Evolutionary conservation across 2,888 invertebrate species (phyloP).

Genomic region (Melanotus villosus): DNA sequence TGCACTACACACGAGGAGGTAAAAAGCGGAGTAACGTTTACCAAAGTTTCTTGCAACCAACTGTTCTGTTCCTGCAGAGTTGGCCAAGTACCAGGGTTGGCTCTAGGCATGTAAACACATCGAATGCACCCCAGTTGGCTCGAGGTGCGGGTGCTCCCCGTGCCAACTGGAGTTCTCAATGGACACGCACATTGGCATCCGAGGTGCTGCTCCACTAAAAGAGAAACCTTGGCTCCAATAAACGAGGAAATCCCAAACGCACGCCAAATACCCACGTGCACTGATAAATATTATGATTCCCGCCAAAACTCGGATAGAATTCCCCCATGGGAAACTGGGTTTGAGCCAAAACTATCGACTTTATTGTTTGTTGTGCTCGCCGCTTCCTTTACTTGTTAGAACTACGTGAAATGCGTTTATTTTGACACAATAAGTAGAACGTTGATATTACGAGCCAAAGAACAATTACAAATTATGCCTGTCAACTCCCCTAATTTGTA

Average conservation of each 20-base stretch:
- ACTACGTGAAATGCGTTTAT: not conserved
- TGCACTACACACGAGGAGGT: not conserved
- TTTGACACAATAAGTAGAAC: conserved; percentile 6
- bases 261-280: conserved; percentile 60
- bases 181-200: conserved; percentile 60
- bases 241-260: conserved; percentile 59
- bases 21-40: conserved; percentile 1
- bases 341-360: conserved; percentile 44
- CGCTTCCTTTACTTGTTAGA: conserved; percentile 26
- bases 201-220: conserved; percentile 56
- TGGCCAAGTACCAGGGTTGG: conserved; percentile 51
- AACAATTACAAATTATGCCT: too few relatives aligned
- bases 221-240: conserved; percentile 60
- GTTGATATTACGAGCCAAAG: not conserved
- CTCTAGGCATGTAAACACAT: conserved; percentile 53
- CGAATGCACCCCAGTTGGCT: conserved; percentile 62
- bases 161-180: conserved; percentile 65
- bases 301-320: conserved; percentile 53
- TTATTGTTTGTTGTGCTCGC: conserved; percentile 40
- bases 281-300: conserved; percentile 58
- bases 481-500: too few relatives aligned
- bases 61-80: conserved; percentile 40
- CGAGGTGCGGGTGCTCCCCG: conserved; percentile 56
- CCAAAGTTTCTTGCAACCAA: conserved; percentile 36
- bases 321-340: conserved; percentile 48